These are phyloP conservation scores for Ischnus inquisitorius DNA, from an alignment of 2,888 invertebrate species.

Conservation along the genomic window DNA sequence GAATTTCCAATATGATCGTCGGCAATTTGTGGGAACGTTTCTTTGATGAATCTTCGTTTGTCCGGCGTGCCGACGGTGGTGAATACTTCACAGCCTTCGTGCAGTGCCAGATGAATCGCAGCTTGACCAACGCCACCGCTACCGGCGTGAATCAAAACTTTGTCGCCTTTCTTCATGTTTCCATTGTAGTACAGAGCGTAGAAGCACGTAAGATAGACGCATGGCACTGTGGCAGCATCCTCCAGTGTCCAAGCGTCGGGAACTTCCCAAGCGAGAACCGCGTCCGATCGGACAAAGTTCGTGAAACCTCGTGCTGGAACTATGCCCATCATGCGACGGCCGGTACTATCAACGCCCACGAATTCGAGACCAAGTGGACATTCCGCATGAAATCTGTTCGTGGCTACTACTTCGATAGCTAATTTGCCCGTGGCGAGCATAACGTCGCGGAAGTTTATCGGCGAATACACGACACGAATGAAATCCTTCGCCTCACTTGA, in stretches of 20 bases:
- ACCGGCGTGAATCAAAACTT: conserved; percentile 84
- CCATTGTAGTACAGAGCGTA: conserved; percentile 88
- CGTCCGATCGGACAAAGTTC: conserved; percentile 86
- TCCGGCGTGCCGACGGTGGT: conserved; percentile 88
- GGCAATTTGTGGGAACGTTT: conserved; percentile 86
- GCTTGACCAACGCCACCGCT: conserved; percentile 90
- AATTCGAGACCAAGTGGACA: conserved; percentile 90
- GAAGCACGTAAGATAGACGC: conserved; percentile 88
- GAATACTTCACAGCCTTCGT: conserved; percentile 87
- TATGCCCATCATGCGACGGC: conserved; percentile 86
- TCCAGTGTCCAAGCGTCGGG: conserved; percentile 88
- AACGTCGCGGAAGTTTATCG: conserved; percentile 97
- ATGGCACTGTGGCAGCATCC: conserved; percentile 89
- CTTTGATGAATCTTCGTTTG: conserved; percentile 87
- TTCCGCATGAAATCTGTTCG: conserved; percentile 88
- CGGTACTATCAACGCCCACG: conserved; percentile 87
- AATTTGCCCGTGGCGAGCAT: conserved; percentile 98
- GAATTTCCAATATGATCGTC: conserved; percentile 94
- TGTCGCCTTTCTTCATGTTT: conserved; percentile 85
- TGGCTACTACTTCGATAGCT: conserved; percentile 92
- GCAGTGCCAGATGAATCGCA: conserved; percentile 88
- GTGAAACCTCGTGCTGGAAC: conserved; percentile 85
- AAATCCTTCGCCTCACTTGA: conserved; percentile 74
- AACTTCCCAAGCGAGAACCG: conserved; percentile 86
- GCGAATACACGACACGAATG: conserved; percentile 90